A percentile compares a stretch with the other conserved stretches of the same genome.
Evolutionary conservation across 2,113 vertebrate genomes (phyloP).

Genomic region (Myocastor coypus): DNA sequence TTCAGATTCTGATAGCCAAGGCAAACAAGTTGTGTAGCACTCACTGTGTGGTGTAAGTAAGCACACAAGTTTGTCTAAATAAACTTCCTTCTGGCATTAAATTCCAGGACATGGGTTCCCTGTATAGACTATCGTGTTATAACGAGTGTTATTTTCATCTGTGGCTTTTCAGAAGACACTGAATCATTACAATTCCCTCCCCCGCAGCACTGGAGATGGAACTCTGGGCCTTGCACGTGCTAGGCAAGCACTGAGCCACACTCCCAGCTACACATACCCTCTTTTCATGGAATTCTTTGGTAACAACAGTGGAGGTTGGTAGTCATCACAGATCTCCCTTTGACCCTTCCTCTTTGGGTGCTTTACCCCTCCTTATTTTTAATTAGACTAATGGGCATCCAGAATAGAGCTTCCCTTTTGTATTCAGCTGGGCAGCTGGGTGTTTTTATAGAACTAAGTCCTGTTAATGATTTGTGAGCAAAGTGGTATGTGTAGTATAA

Average conservation of each 20-base stretch:
- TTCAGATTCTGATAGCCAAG: background rate
- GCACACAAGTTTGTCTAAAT: background rate
- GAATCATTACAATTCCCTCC: background rate
- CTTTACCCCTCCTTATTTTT: background rate
- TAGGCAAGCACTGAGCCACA: background rate
- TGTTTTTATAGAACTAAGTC: background rate
- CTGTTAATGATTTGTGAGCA: background rate
- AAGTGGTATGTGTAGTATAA: background rate
- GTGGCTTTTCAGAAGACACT: conserved; percentile 20
- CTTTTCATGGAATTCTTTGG: background rate
- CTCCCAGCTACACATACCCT: background rate
- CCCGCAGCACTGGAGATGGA: background rate
- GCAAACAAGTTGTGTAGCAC: background rate
- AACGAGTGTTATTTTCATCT: background rate
- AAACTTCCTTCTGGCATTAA: conserved; percentile 37
- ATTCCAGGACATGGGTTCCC: background rate
- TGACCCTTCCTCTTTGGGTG: background rate
- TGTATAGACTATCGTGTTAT: background rate
- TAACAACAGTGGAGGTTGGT: background rate
- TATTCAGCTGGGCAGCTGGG: background rate
- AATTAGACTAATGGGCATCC: background rate
- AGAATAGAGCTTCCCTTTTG: background rate
- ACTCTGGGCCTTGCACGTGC: too few species aligned
- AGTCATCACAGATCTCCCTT: background rate
- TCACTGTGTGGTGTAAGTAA: conserved; percentile 6